phyloP scores from a whole-genome alignment of 2,113 vertebrate species.

The Anhinga rufa region DNA sequence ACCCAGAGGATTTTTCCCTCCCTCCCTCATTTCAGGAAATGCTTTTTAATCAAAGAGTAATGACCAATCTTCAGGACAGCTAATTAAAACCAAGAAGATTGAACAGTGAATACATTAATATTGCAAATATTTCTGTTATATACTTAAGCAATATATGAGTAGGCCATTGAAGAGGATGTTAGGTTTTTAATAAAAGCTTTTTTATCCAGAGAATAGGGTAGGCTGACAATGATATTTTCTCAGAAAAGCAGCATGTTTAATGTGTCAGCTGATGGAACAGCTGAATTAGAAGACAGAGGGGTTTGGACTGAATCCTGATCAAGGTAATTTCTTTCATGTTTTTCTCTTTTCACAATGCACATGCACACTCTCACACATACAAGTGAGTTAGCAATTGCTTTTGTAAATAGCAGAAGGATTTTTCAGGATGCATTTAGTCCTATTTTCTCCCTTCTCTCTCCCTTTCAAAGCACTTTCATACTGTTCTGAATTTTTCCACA shows the following conservation, averaged over 20 bases:
- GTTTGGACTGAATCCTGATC: neutral
- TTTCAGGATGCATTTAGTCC: neutral
- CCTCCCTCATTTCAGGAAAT: constrained; percentile 3
- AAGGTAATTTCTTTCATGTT: neutral
- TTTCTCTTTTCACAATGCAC: neutral
- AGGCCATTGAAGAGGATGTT: neutral
- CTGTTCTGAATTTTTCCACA: neutral
- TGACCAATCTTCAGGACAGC: neutral
- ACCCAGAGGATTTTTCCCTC: neutral
- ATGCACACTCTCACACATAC: neutral
- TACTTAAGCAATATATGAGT: neutral
- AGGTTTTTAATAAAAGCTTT: neutral
- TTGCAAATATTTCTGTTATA: neutral
- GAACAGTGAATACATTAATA: constrained; percentile 7
- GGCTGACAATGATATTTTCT: neutral
- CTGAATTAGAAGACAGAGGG: neutral
- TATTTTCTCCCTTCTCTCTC: neutral
- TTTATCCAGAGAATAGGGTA: neutral
- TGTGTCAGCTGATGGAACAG: neutral
- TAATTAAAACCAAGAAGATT: constrained; percentile 42
- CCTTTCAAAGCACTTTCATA: neutral
- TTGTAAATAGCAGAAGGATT: neutral
- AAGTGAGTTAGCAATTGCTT: neutral
- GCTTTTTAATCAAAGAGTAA: constrained; percentile 39
- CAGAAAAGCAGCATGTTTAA: neutral